phyloP scores from a whole-genome alignment of 2,888 invertebrate species.

The Punctoribates punctum region DNA sequence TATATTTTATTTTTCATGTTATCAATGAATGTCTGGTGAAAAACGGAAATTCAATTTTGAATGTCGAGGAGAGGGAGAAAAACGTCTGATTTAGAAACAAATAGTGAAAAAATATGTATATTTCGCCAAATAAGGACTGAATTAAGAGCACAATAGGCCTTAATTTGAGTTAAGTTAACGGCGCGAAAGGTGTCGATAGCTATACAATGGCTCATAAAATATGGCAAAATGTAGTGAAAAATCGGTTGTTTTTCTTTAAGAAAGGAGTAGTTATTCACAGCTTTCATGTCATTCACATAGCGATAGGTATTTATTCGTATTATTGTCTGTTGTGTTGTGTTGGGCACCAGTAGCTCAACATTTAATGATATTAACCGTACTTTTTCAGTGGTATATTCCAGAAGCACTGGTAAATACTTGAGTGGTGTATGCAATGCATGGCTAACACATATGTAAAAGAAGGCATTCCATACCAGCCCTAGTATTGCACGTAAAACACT shows the following conservation, averaged over 20 bases:
- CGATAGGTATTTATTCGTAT: too few species aligned
- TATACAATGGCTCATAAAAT: background rate
- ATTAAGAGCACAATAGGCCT: background rate
- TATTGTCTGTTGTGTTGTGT: too few species aligned
- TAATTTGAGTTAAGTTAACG: background rate
- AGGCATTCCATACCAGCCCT: constrained; percentile 9
- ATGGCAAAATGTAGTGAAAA: too few species aligned
- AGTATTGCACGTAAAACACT: constrained; percentile 25
- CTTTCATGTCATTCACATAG: too few species aligned
- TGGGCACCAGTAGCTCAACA: constrained; percentile 14
- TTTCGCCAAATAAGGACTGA: too few species aligned
- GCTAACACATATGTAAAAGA: constrained; percentile 16
- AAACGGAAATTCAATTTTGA: constrained; percentile 10
- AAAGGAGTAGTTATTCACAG: too few species aligned
- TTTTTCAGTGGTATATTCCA: background rate
- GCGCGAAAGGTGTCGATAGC: background rate
- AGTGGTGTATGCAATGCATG: constrained; percentile 1
- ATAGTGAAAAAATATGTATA: background rate
- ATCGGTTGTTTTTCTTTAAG: too few species aligned
- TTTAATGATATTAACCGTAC: background rate
- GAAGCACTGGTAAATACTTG: too few species aligned
- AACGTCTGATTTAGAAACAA: background rate
- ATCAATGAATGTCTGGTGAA: background rate
- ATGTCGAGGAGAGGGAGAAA: background rate
- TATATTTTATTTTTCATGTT: too few species aligned